These are phyloP conservation scores for Petrolisthes manimaculis DNA, from an alignment of 2,888 invertebrate species.

Conservation along the genomic window DNA sequence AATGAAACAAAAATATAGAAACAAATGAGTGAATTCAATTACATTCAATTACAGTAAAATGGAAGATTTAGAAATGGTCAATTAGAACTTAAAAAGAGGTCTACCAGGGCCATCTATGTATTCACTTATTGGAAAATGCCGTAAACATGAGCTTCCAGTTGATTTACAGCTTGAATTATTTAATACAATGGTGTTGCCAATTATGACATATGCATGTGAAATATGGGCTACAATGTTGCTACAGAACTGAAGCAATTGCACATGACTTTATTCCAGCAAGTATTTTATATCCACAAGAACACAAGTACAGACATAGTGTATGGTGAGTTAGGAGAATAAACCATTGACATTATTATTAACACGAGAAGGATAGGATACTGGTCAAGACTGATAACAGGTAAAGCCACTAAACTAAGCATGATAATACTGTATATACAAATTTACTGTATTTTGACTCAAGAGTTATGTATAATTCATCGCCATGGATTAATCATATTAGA, in stretches of 20 bases:
- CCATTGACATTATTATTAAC: too few relatives aligned
- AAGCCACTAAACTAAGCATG: too few relatives aligned
- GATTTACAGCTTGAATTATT: slow-evolving; percentile 5
- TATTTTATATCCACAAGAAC: neutral
- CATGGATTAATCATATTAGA: too few relatives aligned
- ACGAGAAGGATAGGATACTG: too few relatives aligned
- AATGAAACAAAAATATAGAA: neutral
- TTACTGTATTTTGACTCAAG: too few relatives aligned
- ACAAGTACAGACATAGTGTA: too few relatives aligned
- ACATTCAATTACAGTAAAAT: neutral
- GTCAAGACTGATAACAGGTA: too few relatives aligned
- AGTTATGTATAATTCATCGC: too few relatives aligned
- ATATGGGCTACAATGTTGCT: neutral
- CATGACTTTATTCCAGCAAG: neutral
- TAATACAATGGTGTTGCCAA: slow-evolving; percentile 5
- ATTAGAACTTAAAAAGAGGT: too few relatives aligned
- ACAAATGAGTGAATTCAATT: neutral
- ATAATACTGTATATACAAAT: too few relatives aligned
- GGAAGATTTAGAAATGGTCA: too few relatives aligned
- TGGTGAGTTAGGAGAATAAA: too few relatives aligned
- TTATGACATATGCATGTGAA: slow-evolving; percentile 11
- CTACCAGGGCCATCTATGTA: neutral
- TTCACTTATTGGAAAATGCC: neutral
- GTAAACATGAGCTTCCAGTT: neutral
- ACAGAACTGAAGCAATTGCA: neutral